A percentile compares a stretch with the other conserved stretches of the same genome.
Evolutionary conservation across 2,113 vertebrate species (phyloP).

Genomic region (Monarcha castaneiventris): DNA sequence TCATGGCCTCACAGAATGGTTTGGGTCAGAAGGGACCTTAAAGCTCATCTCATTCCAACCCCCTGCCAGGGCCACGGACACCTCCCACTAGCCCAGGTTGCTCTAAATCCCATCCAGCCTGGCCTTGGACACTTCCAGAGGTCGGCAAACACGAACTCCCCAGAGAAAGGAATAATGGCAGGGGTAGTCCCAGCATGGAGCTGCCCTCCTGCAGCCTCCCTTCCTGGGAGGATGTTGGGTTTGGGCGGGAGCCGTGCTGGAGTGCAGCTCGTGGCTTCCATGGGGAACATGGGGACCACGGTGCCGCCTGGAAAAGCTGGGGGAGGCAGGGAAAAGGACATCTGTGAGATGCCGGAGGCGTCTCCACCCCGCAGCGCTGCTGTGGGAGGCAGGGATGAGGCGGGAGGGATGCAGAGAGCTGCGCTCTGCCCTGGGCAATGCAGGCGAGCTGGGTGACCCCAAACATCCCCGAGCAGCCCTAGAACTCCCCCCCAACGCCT

Average conservation of each 20-base stretch:
- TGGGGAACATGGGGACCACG: rapidly evolving
- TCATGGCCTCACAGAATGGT: not conserved
- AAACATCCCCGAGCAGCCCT: not conserved
- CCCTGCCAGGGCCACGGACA: not conserved
- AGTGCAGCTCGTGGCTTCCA: not conserved
- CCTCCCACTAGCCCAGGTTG: not conserved
- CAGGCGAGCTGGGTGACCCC: not conserved
- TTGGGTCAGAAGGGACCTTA: not conserved
- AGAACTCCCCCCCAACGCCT: not conserved
- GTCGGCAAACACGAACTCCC: rapidly evolving
- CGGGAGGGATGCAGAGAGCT: not conserved
- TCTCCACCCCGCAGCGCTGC: not conserved
- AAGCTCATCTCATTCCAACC: not conserved
- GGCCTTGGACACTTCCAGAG: not conserved
- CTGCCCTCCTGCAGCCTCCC: not conserved
- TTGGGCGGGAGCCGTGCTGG: rapidly evolving
- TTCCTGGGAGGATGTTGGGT: rapidly evolving
- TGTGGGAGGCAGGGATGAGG: not conserved
- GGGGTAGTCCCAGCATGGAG: not conserved
- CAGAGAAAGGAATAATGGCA: not conserved
- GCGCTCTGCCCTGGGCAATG: rapidly evolving
- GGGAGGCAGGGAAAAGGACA: slow-evolving; percentile 50
- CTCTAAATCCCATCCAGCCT: not conserved
- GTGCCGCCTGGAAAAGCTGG: not conserved
- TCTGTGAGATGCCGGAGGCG: slow-evolving; percentile 22